Evolutionary conservation across 2,113 vertebrate species (phyloP).

Genomic region (Willisornis vidua): DNA sequence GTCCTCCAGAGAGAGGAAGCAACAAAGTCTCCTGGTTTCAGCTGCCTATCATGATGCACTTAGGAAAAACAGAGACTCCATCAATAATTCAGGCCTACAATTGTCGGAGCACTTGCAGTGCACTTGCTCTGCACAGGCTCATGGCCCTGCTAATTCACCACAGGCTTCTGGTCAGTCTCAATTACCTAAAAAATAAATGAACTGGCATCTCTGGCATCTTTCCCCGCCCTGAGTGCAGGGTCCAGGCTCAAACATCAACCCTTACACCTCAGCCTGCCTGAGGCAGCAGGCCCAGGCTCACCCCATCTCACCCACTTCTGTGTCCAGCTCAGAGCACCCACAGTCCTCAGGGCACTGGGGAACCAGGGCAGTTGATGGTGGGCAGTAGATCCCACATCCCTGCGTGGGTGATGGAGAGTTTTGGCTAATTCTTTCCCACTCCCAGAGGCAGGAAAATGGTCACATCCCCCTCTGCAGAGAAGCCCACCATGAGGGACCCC

Average conservation of each 20-base stretch:
- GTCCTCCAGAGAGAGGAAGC: not conserved
- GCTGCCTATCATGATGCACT: not conserved
- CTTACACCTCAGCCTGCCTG: not conserved
- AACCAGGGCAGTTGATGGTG: accelerated
- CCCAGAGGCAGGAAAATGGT: not conserved
- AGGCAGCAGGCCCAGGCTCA: not conserved
- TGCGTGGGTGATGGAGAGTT: accelerated
- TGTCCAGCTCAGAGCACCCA: accelerated
- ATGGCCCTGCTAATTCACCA: not conserved
- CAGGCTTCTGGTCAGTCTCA: not conserved
- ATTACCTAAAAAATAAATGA: slow-evolving; percentile 26
- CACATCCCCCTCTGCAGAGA: not conserved
- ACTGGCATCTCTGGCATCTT: not conserved
- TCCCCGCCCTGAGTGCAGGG: accelerated
- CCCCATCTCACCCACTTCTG: accelerated
- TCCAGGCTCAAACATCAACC: not conserved
- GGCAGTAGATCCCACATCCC: not conserved
- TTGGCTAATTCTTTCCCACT: not conserved
- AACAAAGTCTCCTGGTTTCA: not conserved
- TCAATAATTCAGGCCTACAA: slow-evolving; percentile 47
- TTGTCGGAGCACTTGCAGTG: accelerated
- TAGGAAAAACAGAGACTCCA: not conserved
- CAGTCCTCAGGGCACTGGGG: accelerated
- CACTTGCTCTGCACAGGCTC: not conserved
- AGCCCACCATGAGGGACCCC: not conserved